Base-by-base conservation (phyloP, 2,113 vertebrate genomes). In the Lamprotornis superbus region DNA sequence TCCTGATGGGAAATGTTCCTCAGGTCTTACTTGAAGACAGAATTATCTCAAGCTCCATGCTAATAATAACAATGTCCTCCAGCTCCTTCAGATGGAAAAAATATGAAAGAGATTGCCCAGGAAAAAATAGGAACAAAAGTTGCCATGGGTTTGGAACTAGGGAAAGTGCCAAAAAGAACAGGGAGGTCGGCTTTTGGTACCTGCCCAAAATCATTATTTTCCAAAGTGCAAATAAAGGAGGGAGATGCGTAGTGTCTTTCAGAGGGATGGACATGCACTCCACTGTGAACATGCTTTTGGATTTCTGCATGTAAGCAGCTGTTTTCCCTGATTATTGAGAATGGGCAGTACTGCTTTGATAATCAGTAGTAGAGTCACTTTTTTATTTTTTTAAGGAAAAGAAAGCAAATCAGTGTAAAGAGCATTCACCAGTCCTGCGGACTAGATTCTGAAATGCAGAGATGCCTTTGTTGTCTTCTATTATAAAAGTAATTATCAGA, bases 201-300 rank as follows among this genome's bases (percentile, higher is more conserved):
- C 10, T 3, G 4, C 1, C 10, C 18, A 5, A 21, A 59, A 9
- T 15, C 50, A 63, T n/a, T 30, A 11, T 61, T 77, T 93, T 83
- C 50, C n/a, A 8, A 80, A 73, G 39, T 21, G 31, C 22, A 60
- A 27, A n/a, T 61, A 53, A 47, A 78, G 33, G 52, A 47, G 4
- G 9, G n/a, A 89, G 28, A 23, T 12, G 3, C 33, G 20, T 9
- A 8, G 13, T 39, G n/a, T 18, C n/a, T 84, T 64, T 56, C 53
- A 49, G 53, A 52, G 11, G 31, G 23, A 28, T 25, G 28, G 22
- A n/a, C 5, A 2, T 20, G 39, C 25, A 15, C 9, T 19, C 13
- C 15, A 8, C n/a, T 1, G 0, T 53, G 27, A 56, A n/a, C 64
- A 21, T 5, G 13, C 27, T 31, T 52, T 46, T 17, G 9, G 11